Evolutionary conservation across 2,888 invertebrate genomes (phyloP).

Genomic region (Helleia helle): DNA sequence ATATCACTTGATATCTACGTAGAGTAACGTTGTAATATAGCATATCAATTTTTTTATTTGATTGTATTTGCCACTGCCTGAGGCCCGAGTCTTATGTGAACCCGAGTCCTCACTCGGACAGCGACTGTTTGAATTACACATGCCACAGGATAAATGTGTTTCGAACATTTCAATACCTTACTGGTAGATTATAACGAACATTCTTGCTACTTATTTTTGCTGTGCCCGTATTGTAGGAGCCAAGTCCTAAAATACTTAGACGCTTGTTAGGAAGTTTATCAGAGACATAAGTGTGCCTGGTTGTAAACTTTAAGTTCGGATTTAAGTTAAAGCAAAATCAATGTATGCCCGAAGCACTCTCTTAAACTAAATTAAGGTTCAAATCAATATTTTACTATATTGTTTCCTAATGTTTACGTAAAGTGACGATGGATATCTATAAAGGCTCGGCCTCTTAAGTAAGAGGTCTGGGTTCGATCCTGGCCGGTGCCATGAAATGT

Average conservation of each 20-base stretch:
- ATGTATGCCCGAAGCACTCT: constrained; percentile 23
- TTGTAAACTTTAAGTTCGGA: constrained; percentile 18
- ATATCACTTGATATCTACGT: no score
- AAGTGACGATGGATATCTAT: no score
- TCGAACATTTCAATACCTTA: neutral
- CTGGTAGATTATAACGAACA: neutral
- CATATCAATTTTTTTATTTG: neutral
- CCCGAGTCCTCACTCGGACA: neutral
- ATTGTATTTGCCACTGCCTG: neutral
- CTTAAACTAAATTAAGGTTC: constrained; percentile 25
- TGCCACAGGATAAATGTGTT: neutral
- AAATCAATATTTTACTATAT: neutral
- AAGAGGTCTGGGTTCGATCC: no score
- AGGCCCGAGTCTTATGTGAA: no score
- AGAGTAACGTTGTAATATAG: no score
- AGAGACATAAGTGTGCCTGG: constrained; percentile 12
- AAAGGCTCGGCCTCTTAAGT: no score
- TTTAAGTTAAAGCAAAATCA: constrained; percentile 24
- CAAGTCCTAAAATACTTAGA: constrained; percentile 13
- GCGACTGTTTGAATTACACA: neutral
- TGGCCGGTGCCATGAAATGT: no score
- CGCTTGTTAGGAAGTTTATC: constrained; percentile 19
- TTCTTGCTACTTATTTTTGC: neutral
- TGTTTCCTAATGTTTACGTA: neutral
- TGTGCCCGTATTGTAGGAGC: neutral